Conservation (phyloP, 2,888 invertebrate genomes). For the Synanthedon tipuliformis region DNA sequence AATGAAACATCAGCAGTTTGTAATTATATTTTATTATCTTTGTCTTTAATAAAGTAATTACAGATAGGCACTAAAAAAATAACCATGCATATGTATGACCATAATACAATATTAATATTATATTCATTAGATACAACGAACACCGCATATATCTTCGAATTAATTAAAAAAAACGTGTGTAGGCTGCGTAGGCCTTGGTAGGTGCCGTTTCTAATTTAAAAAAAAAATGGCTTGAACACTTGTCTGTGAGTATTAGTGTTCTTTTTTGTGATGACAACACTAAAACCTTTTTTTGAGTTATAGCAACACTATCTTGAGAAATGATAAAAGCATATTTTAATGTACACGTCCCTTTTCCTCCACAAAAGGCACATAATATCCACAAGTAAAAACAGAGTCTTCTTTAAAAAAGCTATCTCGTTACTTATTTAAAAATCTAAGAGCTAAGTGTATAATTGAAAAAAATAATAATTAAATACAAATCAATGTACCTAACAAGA, state of each 20-base stretch:
- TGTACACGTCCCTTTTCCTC: slow-evolving; percentile 37
- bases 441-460: slow-evolving; percentile 11
- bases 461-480: not conserved
- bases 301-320: slow-evolving; percentile 1
- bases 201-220: slow-evolving; percentile 11
- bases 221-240: slow-evolving; percentile 8
- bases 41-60: slow-evolving; percentile 71
- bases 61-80: slow-evolving; percentile 70
- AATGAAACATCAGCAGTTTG: slow-evolving; percentile 38
- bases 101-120: slow-evolving; percentile 66
- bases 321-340: slow-evolving; percentile 17
- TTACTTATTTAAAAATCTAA: slow-evolving; percentile 35
- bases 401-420: slow-evolving; percentile 61
- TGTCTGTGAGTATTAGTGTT: slow-evolving; percentile 16
- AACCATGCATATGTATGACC: slow-evolving; percentile 69
- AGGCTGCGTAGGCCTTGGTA: slow-evolving; percentile 13
- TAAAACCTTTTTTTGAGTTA: not conserved
- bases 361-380: slow-evolving; percentile 60
- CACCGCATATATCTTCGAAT: slow-evolving; percentile 33
- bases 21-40: slow-evolving; percentile 68
- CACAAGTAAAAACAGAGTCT: slow-evolving; percentile 30
- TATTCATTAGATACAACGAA: slow-evolving; percentile 61
- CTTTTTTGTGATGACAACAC: slow-evolving; percentile 1
- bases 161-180: slow-evolving; percentile 12
- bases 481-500: no score